Base-by-base conservation (phyloP, 2,797 vertebrate genomes). In the Euthynnus affinis region DNA sequence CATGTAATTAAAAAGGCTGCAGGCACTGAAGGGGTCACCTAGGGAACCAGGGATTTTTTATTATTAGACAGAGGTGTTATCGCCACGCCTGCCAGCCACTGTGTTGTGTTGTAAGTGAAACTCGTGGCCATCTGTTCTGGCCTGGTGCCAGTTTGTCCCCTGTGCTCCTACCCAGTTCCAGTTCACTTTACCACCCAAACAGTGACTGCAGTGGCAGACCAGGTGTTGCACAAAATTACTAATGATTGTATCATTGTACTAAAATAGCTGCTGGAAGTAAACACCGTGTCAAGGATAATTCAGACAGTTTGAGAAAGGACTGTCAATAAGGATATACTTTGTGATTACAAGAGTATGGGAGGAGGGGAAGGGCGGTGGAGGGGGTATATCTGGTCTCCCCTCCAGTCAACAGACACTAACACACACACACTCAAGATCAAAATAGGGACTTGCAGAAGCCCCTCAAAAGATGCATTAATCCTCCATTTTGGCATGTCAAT, bases 1-100 rank as follows among this genome's bases (percentile, higher is more conserved):
- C 76, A 82, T 89, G 84, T 88, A 92, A 93, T 93, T 90, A 92
- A 92, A 92, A 86, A 82, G 62, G 63, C 84, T 89, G 66, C 74
- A 83, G 82, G 79, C 66, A 1, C 63, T 85, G 40, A 72, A 71
- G 62, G 78, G 80, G 80, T 92, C 84, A 83, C 83, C 80, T 69
- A 76, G 76, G 83, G 79, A 87, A 86, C 72, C 27, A 40, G 46
- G 56, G 48, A 71, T 75, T 72, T 76, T 73, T 85, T 84, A 78
- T 82, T 87, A 85, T 90, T 82, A 87, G 85, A 89, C 84, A 80
- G 78, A 89, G 81, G 87, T 83, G 85, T 86, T 87, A 84, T 88
- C 85, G 80, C 69, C 73, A 58, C 80, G 86, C 58, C 70, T 72
- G 79, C 76, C 65, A 78, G 84, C 62, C 73, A 80, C 84, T 73